Base-by-base conservation (phyloP, 2,113 vertebrate species). In the Psilopsiagon aurifrons region DNA sequence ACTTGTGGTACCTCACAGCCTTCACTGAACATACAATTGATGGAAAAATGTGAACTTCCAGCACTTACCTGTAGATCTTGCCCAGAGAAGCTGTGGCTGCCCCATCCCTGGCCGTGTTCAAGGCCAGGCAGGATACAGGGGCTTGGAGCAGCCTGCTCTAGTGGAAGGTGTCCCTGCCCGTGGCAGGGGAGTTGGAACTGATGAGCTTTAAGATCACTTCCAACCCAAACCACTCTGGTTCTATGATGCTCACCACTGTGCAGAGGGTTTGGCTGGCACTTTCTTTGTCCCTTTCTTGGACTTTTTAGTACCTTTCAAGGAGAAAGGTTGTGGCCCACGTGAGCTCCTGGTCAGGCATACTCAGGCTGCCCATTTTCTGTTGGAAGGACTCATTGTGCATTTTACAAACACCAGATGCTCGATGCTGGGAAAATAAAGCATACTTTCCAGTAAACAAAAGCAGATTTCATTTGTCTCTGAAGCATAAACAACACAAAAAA, bases 371-470 rank as follows among this genome's bases (percentile, higher is more conserved):
- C 57, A 19, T 80, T 76, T 92, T 91, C 89, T 84, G 66, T 18
- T 89, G 93, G 94, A 94, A 95, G 86, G 73, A 82, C 59, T 76
- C 0, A 2, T 47, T 2, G 12, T 75, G 78, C 51, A 22, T 94
- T 69, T 95, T 93, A 84, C 94, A 92, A 95, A 94, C 93, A 91
- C 81, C 95, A 96, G 96, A 94, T 97, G 95, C 94, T 95, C 5
- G 4, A 86, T 5, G 35, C 89, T 17, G 52, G 93, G 82, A 88
- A 92, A 97, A 95, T 93, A 95, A 92, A 95, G 84, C 88, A 90
- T 84, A 41, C 78, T 97, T 95, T 95, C 66, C 94, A 89, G 91
- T 95, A 96, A 97, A 95, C 95, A 97, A 96, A 95, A 94, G 89
- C 91, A 89, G 83, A 37, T 49, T 82, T 86, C 54, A 67, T 92